A percentile compares a stretch with the other conserved stretches of the same genome.
Evolutionary conservation across 1,140 invertebrate species (phyloP).

Genomic region (Drosophila quadrilineata): DNA sequence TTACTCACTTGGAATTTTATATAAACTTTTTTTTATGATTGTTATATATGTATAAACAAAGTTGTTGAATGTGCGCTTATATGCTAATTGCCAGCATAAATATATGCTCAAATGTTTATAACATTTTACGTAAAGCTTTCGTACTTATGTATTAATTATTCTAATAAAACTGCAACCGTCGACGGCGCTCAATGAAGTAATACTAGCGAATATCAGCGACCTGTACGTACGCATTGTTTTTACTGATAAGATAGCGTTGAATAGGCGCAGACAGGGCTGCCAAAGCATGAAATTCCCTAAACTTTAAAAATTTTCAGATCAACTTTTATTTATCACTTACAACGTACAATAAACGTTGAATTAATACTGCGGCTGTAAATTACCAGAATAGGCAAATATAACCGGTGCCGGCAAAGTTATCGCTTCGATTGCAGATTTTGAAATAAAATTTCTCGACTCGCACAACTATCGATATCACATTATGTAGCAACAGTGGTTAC

Average conservation of each 20-base stretch:
- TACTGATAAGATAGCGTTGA: slow-evolving; percentile 55
- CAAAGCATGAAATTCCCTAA: background rate
- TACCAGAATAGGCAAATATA: too few species aligned
- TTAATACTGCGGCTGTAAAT: too few species aligned
- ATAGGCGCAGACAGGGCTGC: slow-evolving; percentile 35
- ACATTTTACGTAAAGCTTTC: background rate
- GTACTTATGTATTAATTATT: background rate
- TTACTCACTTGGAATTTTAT: slow-evolving; percentile 21
- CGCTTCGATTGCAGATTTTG: slow-evolving; percentile 22
- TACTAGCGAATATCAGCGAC: slow-evolving; percentile 45
- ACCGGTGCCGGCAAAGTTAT: background rate
- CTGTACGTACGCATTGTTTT: slow-evolving; percentile 22
- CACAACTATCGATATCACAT: background rate
- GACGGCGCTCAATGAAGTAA: slow-evolving; percentile 48
- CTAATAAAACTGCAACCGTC: slow-evolving; percentile 51
- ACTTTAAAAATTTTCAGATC: too few species aligned
- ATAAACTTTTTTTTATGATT: background rate
- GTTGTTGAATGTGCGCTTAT: background rate
- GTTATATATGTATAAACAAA: background rate
- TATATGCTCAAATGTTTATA: slow-evolving; percentile 5
- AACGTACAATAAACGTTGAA: too few species aligned
- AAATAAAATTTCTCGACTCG: background rate
- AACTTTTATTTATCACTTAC: background rate
- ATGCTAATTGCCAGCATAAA: slow-evolving; percentile 5
- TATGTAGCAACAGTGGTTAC: slow-evolving; percentile 21